Evolutionary conservation across 2,797 vertebrate genomes (phyloP).

Genomic region (Sebastes kiyomatsui): DNA sequence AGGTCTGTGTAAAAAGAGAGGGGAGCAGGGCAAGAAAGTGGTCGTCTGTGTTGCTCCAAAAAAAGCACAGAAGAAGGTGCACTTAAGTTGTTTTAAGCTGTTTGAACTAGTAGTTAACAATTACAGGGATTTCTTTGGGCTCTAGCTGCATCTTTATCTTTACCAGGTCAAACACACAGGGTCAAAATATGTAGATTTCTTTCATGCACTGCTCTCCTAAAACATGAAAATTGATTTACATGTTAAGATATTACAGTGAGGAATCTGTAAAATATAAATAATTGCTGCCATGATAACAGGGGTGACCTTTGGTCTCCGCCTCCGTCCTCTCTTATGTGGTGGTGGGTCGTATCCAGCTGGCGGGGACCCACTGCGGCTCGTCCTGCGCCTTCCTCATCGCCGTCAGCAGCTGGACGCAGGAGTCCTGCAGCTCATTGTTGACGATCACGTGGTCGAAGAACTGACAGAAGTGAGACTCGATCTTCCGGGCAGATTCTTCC

Average conservation of each 20-base stretch:
- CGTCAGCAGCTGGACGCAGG: slow-evolving; percentile 84
- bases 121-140: slow-evolving; percentile 24
- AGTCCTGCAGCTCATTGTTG: slow-evolving; percentile 89
- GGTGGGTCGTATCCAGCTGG: slow-evolving; percentile 89
- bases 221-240: slow-evolving; percentile 7
- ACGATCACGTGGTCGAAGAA: slow-evolving; percentile 92
- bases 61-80: not conserved
- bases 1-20: not conserved
- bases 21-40: slow-evolving; percentile 1
- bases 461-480: slow-evolving; percentile 89
- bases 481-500: slow-evolving; percentile 87
- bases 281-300: not conserved
- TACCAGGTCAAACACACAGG: slow-evolving; percentile 6
- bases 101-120: not conserved
- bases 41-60: not conserved
- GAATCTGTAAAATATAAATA: not conserved
- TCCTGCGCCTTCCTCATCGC: slow-evolving; percentile 87
- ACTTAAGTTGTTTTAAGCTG: not conserved
- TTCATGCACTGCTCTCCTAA: not conserved
- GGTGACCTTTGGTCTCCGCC: not conserved
- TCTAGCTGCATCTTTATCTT: slow-evolving; percentile 21
- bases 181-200: slow-evolving; percentile 7
- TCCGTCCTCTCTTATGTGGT: slow-evolving; percentile 61
- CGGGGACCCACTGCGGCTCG: slow-evolving; percentile 93
- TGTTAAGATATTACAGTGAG: not conserved